Conservation (phyloP, 2,888 invertebrate genomes). For the Nipponacmea schrenckii region DNA sequence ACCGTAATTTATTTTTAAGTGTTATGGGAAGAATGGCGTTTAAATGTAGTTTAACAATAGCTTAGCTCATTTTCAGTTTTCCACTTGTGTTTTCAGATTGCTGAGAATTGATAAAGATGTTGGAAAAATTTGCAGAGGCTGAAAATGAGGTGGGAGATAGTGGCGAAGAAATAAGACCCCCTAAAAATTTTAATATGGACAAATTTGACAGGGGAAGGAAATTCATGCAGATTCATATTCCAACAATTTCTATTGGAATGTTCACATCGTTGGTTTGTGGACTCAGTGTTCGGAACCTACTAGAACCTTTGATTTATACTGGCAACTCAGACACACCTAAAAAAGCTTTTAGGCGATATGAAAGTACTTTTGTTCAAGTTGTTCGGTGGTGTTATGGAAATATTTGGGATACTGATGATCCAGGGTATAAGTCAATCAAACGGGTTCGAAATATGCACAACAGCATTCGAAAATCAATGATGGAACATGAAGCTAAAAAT, state of each 20-base stretch:
- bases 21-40: too few relatives aligned
- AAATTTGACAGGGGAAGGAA: constrained; percentile 74
- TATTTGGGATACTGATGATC: constrained; percentile 72
- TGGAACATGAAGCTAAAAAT: constrained; percentile 14
- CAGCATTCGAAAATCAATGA: constrained; percentile 68
- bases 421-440: constrained; percentile 68
- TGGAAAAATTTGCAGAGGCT: background rate
- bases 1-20: too few relatives aligned
- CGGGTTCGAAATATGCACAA: constrained; percentile 71
- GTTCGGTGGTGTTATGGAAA: constrained; percentile 82
- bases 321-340: constrained; percentile 76
- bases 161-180: constrained; percentile 37
- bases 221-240: constrained; percentile 79
- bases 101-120: background rate
- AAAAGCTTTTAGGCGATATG: constrained; percentile 81
- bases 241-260: constrained; percentile 79
- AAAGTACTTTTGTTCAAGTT: constrained; percentile 82
- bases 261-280: constrained; percentile 81
- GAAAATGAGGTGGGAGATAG: constrained; percentile 19
- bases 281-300: constrained; percentile 80
- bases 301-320: constrained; percentile 78
- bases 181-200: constrained; percentile 69
- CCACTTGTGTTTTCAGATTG: too few relatives aligned
- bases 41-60: too few relatives aligned
- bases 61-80: too few relatives aligned